These are phyloP conservation scores for Clarias fuscus DNA, from an alignment of 2,797 vertebrate genomes.

Conservation along the genomic window DNA sequence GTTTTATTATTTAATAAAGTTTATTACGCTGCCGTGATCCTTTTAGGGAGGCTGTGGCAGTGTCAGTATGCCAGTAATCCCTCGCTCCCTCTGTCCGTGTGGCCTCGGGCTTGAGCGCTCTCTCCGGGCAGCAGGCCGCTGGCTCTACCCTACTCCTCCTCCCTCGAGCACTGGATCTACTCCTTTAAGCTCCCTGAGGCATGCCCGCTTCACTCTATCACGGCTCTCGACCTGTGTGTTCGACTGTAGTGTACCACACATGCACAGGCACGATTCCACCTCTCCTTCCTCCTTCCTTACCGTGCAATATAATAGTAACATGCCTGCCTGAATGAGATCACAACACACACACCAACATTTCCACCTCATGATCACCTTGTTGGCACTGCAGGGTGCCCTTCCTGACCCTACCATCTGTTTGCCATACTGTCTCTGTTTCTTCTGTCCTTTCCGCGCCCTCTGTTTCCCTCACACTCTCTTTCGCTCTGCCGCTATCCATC, in stretches of 20 bases:
- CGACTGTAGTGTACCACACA: conserved; percentile 51
- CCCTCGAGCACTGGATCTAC: conserved; percentile 67
- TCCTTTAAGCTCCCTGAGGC: conserved; percentile 59
- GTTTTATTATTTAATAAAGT: conserved; percentile 99
- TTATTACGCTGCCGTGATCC: conserved; percentile 99
- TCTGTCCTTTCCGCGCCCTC: conserved; percentile 40
- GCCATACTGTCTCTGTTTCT: conserved; percentile 51
- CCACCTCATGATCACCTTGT: conserved; percentile 48
- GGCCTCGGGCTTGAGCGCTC: conserved; percentile 73
- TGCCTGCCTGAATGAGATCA: conserved; percentile 21
- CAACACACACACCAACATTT: conserved; percentile 25
- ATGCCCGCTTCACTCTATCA: conserved; percentile 61
- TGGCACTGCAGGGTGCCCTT: conserved; percentile 53
- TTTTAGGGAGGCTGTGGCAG: conserved; percentile 97
- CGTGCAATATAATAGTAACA: conserved; percentile 5
- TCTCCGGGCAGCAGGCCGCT: conserved; percentile 67
- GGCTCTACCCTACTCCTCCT: conserved; percentile 66
- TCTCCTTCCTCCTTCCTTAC: conserved; percentile 19
- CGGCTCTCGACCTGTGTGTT: conserved; percentile 58
- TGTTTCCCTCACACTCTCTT: conserved; percentile 15
- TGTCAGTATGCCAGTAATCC: conserved; percentile 97
- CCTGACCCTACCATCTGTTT: conserved; percentile 56
- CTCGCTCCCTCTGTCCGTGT: conserved; percentile 82
- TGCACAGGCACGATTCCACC: conserved; percentile 25
- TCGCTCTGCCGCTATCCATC: conserved; percentile 6